Percentiles rank a stretch among this genome's conserved stretches.
phyloP scores from a whole-genome alignment of 2,797 vertebrate species.

The Leptodactylus fallax region DNA sequence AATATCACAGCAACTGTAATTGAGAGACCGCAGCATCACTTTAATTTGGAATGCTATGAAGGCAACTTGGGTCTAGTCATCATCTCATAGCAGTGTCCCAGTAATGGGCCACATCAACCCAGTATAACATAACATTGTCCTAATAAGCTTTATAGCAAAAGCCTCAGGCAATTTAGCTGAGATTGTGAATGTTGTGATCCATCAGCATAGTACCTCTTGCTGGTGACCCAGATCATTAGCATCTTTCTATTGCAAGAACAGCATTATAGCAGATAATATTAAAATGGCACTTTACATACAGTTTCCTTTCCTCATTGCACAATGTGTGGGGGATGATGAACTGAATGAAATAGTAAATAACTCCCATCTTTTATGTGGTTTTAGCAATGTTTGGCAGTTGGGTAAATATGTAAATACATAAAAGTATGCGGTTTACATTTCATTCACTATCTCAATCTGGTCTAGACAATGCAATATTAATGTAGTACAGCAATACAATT shows the following conservation, averaged over 20 bases:
- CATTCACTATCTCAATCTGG: background rate
- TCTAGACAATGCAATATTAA: background rate
- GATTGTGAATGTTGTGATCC: conserved; percentile 48
- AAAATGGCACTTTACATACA: conserved; percentile 32
- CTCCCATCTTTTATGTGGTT: background rate
- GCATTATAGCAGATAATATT: conserved; percentile 29
- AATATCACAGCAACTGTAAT: background rate
- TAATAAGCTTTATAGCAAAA: conserved; percentile 60
- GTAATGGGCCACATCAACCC: conserved; percentile 59
- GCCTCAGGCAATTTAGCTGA: conserved; percentile 58
- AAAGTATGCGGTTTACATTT: background rate
- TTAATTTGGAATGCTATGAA: conserved; percentile 38
- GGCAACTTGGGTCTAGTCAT: conserved; percentile 54
- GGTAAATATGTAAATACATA: background rate
- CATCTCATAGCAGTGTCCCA: conserved; percentile 43
- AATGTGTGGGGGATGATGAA: background rate
- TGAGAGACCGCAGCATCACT: background rate
- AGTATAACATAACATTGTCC: conserved; percentile 58
- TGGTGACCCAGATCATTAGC: conserved; percentile 61
- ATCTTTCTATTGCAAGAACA: conserved; percentile 44
- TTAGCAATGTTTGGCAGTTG: background rate
- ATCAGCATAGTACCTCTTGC: conserved; percentile 55
- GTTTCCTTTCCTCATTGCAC: background rate
- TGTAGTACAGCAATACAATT: background rate
- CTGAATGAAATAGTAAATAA: conserved; percentile 9